Evolutionary conservation across 2,888 invertebrate species (phyloP).

Genomic region (Noctua fimbriata): DNA sequence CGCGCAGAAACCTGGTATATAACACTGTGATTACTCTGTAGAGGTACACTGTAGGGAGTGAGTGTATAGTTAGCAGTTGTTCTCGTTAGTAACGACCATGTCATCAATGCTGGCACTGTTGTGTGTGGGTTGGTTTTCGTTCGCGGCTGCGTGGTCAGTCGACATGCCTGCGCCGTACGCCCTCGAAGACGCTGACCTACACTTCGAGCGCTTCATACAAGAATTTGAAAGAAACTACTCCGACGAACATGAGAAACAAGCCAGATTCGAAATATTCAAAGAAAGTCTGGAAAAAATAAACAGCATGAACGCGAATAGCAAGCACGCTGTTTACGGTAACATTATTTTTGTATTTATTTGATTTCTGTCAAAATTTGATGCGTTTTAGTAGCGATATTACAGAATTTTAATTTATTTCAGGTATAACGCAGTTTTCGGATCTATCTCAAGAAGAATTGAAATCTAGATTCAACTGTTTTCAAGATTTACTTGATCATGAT

Average conservation of each 20-base stretch:
- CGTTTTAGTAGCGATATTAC: not conserved
- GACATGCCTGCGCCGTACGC: not conserved
- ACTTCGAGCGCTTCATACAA: constrained; percentile 53
- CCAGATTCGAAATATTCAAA: constrained; percentile 53
- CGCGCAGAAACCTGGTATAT: constrained; percentile 4
- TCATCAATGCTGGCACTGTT: constrained; percentile 23
- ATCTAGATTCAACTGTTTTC: not conserved
- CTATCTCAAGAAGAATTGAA: constrained; percentile 31
- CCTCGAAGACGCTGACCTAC: constrained; percentile 34
- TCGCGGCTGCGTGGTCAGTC: constrained; percentile 3
- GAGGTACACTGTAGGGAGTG: too few relatives aligned
- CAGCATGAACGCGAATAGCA: constrained; percentile 15
- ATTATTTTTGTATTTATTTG: not conserved
- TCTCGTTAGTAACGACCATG: constrained; percentile 8
- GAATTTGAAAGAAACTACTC: constrained; percentile 31
- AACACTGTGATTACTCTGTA: too few relatives aligned
- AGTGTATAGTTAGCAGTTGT: not conserved
- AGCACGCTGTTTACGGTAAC: constrained; percentile 45
- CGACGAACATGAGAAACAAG: constrained; percentile 38
- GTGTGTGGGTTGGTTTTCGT: constrained; percentile 9
- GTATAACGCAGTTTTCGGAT: constrained; percentile 52
- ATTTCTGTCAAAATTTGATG: not conserved
- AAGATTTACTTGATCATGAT: too few relatives aligned
- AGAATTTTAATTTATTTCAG: constrained; percentile 24
- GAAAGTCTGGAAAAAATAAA: constrained; percentile 30